Conservation (phyloP, 92 coral and sea anemone genomes). For the Palythoa caribaeorum region DNA sequence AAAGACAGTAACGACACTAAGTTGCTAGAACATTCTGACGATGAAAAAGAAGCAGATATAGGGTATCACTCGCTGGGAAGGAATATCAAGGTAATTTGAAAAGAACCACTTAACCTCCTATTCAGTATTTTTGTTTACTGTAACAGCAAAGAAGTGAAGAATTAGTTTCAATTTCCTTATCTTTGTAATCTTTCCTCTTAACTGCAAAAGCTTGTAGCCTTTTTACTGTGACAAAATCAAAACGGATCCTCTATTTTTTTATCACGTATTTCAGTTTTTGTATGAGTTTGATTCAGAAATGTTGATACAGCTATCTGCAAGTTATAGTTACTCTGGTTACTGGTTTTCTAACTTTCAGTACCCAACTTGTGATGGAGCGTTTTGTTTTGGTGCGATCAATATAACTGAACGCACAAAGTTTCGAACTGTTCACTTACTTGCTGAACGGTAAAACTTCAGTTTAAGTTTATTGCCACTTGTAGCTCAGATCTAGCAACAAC, state of each 20-base stretch:
- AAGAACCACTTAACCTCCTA: neutral
- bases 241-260: neutral
- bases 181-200: neutral
- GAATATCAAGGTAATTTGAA: conserved; percentile 78
- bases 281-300: neutral
- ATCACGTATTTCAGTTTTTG: neutral
- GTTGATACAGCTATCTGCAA: neutral
- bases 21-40: conserved; percentile 49
- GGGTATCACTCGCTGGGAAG: conserved; percentile 87
- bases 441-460: too few relatives aligned
- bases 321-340: too few relatives aligned
- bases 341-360: too few relatives aligned
- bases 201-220: neutral
- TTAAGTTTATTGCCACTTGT: too few relatives aligned
- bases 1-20: conserved; percentile 59
- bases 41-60: conserved; percentile 74
- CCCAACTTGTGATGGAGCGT: too few relatives aligned
- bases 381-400: too few relatives aligned
- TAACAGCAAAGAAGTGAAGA: neutral
- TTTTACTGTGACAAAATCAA: neutral
- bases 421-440: too few relatives aligned
- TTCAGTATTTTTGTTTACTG: conserved; percentile 1
- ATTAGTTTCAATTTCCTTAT: neutral
- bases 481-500: too few relatives aligned
- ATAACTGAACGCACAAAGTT: too few relatives aligned